Evolutionary conservation across 2,888 invertebrate species (phyloP), one percentile per base, ranked within the genome.

Genomic region (Crepidodera aurea): DNA sequence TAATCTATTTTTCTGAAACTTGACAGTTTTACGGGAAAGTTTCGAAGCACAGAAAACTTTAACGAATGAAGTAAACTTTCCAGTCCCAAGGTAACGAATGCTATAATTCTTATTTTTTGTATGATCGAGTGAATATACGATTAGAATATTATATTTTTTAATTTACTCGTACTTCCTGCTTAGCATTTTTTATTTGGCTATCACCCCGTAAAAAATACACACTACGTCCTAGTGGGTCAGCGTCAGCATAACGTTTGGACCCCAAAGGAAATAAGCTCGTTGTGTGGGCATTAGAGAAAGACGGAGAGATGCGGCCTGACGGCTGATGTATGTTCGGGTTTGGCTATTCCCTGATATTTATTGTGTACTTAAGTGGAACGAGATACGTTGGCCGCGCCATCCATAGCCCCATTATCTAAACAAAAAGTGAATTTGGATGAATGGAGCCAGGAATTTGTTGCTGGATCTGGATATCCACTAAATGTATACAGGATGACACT

Each of bases 341-440:
- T 73, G 73, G 74, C 78, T 77, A 78, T 79, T 78, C 75, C 76
- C 75, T 72, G 78, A 80, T 80, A 80, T 80, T 80, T 80, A 80
- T 80, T 79, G 77, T 78, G 78, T 81, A 79, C 80, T 80, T 81
- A 79, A 77, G 76, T 75, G 78, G 78, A 79, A 78, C 79, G 78
- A 78, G 75, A 77, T 76, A 73, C 72, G 71, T 67, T 69, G 32
- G 62, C 55, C 54, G 54, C 37, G 34, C 58, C 68, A 65, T 71
- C 71, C 69, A 68, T 69, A 66, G 69, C 71, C 69, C 71, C 69
- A 74, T 76, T 74, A 74, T 72, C 72, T 69, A 65, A 72, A 74
- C 74, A 73, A 75, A 74, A 75, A 74, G 68, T 70, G 66, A 60
- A 64, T 50, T 54, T 27, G 32, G 48, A 40, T 40, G 18, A 40